Evolutionary conservation across 2,888 invertebrate genomes (phyloP), one percentile per base, ranked within the genome.

Genomic region (Graphium colonna): DNA sequence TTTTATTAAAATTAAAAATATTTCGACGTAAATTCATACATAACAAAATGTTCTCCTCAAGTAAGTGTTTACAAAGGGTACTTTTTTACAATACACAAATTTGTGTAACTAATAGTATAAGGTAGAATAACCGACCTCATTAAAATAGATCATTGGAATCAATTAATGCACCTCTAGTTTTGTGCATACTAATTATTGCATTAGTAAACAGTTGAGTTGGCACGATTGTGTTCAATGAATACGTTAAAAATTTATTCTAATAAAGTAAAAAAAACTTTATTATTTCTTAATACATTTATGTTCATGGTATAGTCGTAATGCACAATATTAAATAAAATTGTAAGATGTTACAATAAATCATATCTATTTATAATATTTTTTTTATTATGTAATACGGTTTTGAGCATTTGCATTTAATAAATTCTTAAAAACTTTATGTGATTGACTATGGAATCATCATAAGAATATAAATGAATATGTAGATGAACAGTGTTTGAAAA

Each of bases 201-300:
- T 57, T 61, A 66, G 57, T 52, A 59, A 48, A 62, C 61, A 64
- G 47, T 59, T 61, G 61, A 53, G 69, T 80, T 80, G 80, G 80
- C 80, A 81, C 80, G 75, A 62, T 64, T 62, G 61, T 57, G 58
- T 69, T 72, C 60, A 55, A 63, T 57, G 64, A n/a, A n/a, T 76
- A 79, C 79, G 79, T 79, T 79, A 21, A n/a, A n/a, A 21, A 5
- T 21, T 21, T 21, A 3, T 21, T 21, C 21, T 21, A 21, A 49
- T 55, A 61, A 52, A 42, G 13, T 41, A 52, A 53, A 43, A 21
- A 50, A 41, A 46, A 21, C 21, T 5, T 5, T 21, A 21, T 21
- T 2, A 5, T 21, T 21, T 5, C 5, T 3, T 3, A 21, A 21
- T 21, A 21, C 21, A 21, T 21, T 46, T 13, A 38, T 15, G 10